phyloP scores from a whole-genome alignment of 64 coral and sea anemone species.

The Actinia tenebrosa region DNA sequence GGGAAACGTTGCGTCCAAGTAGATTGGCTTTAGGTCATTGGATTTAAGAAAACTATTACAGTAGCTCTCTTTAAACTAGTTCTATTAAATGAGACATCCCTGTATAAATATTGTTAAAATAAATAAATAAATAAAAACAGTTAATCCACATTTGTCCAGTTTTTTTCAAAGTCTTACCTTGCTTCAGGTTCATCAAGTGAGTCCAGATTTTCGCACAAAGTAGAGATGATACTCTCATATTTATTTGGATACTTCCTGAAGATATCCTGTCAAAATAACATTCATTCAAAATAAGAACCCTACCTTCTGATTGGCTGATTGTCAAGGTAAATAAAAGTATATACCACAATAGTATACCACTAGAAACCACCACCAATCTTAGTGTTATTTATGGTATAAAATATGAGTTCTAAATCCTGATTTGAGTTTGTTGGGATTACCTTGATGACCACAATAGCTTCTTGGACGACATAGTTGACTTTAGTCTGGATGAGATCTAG shows the following conservation, averaged over 20 bases:
- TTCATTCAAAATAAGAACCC: not conserved
- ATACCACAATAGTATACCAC: not conserved
- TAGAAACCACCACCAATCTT: too few species aligned
- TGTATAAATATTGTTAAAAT: too few species aligned
- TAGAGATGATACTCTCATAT: conserved; percentile 98
- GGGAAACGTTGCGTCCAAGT: not conserved
- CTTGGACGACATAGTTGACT: conserved; percentile 99
- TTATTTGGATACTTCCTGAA: conserved; percentile 99
- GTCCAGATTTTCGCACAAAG: conserved; percentile 95
- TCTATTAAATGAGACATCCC: too few species aligned
- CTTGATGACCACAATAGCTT: conserved; percentile 99
- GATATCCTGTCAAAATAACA: conserved; percentile 61
- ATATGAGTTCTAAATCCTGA: not conserved
- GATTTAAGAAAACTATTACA: too few species aligned
- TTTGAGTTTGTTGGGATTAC: conserved; percentile 9
- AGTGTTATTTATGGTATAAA: too few species aligned
- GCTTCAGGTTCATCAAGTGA: conserved; percentile 98
- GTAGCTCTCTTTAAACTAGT: too few species aligned
- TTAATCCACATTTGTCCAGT: too few species aligned
- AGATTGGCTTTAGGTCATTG: too few species aligned
- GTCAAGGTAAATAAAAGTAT: not conserved
- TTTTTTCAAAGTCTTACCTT: conserved; percentile 32
- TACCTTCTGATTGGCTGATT: not conserved
- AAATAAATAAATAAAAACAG: too few species aligned
- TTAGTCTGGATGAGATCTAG: conserved; percentile 97